Conservation (phyloP, 2,888 invertebrate species). For the Drosophila kambysellisi region DNA sequence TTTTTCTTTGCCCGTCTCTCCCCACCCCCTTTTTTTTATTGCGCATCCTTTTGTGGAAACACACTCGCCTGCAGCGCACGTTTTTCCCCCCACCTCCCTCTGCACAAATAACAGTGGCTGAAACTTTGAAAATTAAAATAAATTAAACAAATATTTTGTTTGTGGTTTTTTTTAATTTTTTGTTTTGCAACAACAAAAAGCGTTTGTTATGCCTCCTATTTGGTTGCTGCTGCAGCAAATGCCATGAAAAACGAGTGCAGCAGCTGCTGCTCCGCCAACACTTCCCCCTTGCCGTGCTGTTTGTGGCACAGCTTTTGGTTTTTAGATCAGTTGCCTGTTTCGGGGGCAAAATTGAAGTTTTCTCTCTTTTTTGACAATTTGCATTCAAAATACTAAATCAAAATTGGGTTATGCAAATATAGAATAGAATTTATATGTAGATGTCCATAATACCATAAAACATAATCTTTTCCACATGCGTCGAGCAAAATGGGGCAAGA, state of each 20-base stretch:
- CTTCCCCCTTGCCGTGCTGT: background rate
- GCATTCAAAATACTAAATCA: conserved; percentile 55
- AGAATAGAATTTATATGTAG: background rate
- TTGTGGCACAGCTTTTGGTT: conserved; percentile 7
- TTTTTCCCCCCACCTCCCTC: conserved; percentile 9
- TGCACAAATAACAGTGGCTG: conserved; percentile 61
- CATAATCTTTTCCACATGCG: background rate
- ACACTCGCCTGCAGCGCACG: conserved; percentile 40
- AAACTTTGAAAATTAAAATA: conserved; percentile 77
- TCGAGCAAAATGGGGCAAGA: background rate
- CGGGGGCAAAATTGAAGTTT: conserved; percentile 22
- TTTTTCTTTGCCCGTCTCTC: conserved; percentile 11
- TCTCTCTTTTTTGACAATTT: conserved; percentile 43
- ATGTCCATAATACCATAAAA: background rate
- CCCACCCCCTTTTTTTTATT: conserved; percentile 18
- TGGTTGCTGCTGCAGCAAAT: conserved; percentile 49
- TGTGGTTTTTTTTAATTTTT: conserved; percentile 39
- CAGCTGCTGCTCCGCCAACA: conserved; percentile 24
- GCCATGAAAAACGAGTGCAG: conserved; percentile 45
- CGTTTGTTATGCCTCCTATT: conserved; percentile 7
- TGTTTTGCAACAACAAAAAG: conserved; percentile 51
- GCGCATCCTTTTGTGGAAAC: conserved; percentile 56
- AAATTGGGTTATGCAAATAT: conserved; percentile 58
- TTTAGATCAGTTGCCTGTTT: background rate
- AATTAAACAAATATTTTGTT: conserved; percentile 81